A percentile compares a stretch with the other conserved stretches of the same genome.
Evolutionary conservation across 2,113 vertebrate genomes (phyloP).

Genomic region (Malurus alboscapulatus): DNA sequence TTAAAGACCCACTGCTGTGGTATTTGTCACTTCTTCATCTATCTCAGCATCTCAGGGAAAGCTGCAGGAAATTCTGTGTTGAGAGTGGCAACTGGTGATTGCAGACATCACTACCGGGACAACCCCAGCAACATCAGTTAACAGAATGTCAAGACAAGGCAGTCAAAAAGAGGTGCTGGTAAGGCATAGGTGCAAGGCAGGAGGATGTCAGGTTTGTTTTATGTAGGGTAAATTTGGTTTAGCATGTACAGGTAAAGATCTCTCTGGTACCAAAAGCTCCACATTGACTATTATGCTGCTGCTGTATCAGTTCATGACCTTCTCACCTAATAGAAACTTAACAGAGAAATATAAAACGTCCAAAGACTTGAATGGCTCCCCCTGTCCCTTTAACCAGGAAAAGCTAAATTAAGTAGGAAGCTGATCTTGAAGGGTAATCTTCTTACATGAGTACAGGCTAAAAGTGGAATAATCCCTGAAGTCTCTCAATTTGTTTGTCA

Average conservation of each 20-base stretch:
- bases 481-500: constrained; percentile 28
- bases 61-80: not conserved
- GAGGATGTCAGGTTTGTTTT: not conserved
- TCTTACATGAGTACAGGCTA: constrained; percentile 56
- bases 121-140: not conserved
- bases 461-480: constrained; percentile 62
- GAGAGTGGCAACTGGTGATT: not conserved
- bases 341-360: not conserved
- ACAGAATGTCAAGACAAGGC: not conserved
- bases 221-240: not conserved
- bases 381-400: constrained; percentile 38
- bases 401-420: constrained; percentile 46
- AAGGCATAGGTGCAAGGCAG: not conserved
- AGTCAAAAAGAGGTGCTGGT: not conserved
- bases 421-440: constrained; percentile 56
- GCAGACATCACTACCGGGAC: not conserved
- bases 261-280: not conserved
- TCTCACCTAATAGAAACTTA: not conserved
- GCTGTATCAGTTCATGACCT: not conserved
- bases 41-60: not conserved
- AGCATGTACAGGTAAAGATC: not conserved
- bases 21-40: not conserved
- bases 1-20: not conserved
- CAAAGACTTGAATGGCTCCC: constrained; percentile 5
- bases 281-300: not conserved